Base-by-base conservation (phyloP, 2,888 invertebrate genomes). In the Acleris holmiana region DNA sequence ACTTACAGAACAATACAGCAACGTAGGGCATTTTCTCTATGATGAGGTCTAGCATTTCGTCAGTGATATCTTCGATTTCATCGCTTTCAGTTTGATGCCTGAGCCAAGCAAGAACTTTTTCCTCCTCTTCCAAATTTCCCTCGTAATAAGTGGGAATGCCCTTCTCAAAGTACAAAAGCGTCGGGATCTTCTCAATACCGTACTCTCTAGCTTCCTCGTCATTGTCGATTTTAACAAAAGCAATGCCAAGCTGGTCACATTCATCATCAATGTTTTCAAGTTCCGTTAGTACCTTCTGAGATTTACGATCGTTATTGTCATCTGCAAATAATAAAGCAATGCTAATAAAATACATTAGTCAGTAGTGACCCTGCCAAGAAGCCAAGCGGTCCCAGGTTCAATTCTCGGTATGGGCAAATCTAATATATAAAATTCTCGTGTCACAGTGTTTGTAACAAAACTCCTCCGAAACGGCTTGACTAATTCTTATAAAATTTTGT, bases 251-350 rank as follows among this genome's bases (percentile, higher is more conserved):
- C 76, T 95, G 94, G 85, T 98, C 97, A 88, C 97, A 97, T 91
- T 98, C 98, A 85, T 98, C 98, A 85, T 98, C 98, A 80, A 98
- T 98, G 84, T 98, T 98, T 90, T 98, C 98, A 76, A 98, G 88
- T 92, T 98, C 98, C 85, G 95, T 96, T 68, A 98, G 93, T 68
- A 97, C 96, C 81, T 95, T 95, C 83, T 97, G 96, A 48, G 97
- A 97, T 88, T 96, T 97, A 75, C 95, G 95, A 82, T 97, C 97
- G 83, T 98, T 97, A 85, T 97, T 96, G 80, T 98, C 97, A 93
- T 97, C 97, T 98, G 76, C 35, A 82, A 82, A 68, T 62, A 55
- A 73, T 58, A 23, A 58, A 61, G 17, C 23, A 63, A 2, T 35
- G 13, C 13, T 4, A 35, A 35, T 35, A 13, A 35, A 13, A 13